phyloP scores from a whole-genome alignment of 2,888 invertebrate genomes.

The Eurytoma adleriae region DNA sequence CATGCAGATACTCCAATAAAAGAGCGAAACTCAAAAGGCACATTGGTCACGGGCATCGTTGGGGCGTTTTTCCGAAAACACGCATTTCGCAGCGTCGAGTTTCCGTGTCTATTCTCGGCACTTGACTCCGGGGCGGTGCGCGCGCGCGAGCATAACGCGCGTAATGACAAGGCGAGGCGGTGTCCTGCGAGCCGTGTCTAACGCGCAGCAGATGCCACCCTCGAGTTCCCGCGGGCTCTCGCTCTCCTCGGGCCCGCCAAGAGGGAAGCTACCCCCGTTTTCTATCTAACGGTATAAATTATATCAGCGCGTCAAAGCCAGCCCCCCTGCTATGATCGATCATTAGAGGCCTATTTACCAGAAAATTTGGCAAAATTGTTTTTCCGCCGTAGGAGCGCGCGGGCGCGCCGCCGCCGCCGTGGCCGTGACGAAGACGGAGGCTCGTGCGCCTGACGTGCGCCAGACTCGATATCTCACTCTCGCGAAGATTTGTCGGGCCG shows the following conservation, averaged over 20 bases:
- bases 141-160: conserved; percentile 59
- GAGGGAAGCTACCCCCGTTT: conserved; percentile 72
- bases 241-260: conserved; percentile 22
- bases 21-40: conserved; percentile 1
- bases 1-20: conserved; percentile 46
- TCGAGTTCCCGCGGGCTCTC: conserved; percentile 57
- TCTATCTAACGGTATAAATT: conserved; percentile 75
- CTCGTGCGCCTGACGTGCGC: conserved; percentile 51
- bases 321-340: conserved; percentile 72
- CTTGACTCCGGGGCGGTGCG: conserved; percentile 65
- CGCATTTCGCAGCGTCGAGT: conserved; percentile 18
- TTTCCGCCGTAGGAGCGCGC: conserved; percentile 52
- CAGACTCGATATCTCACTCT: conserved; percentile 50
- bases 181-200: conserved; percentile 76
- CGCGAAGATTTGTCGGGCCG: conserved; percentile 30
- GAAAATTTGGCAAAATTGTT: conserved; percentile 72
- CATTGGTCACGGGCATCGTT: conserved; percentile 3
- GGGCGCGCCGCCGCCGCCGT: not conserved
- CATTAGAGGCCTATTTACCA: conserved; percentile 73
- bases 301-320: conserved; percentile 74
- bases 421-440: conserved; percentile 44
- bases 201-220: conserved; percentile 75
- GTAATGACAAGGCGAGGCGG: conserved; percentile 70
- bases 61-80: conserved; percentile 1
- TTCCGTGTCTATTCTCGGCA: conserved; percentile 65